These are phyloP conservation scores for Schlechtendalia chinensis DNA, from an alignment of 1,140 invertebrate genomes.

Conservation along the genomic window DNA sequence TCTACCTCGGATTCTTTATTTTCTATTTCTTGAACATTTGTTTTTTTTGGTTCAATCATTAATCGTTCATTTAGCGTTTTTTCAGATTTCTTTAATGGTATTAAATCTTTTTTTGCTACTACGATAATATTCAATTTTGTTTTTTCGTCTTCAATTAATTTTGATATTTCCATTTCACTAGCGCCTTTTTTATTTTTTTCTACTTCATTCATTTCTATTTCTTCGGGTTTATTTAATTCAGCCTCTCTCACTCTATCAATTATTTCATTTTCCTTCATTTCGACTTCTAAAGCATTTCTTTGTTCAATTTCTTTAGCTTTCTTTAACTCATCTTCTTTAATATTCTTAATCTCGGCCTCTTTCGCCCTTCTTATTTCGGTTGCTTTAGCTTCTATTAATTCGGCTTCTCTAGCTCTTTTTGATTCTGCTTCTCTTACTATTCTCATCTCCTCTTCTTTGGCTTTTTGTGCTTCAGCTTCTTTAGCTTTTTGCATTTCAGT, in stretches of 20 bases:
- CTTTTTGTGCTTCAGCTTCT: background rate
- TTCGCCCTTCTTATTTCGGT: background rate
- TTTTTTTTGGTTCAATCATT: background rate
- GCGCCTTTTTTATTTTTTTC: background rate
- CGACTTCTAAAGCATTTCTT: background rate
- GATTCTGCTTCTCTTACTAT: background rate
- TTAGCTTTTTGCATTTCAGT: background rate
- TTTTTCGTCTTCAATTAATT: background rate
- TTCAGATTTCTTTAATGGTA: background rate
- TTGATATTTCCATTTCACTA: background rate
- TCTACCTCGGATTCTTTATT: background rate
- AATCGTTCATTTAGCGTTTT: background rate
- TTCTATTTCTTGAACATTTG: background rate
- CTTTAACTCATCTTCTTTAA: background rate
- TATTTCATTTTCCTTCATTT: too few species aligned
- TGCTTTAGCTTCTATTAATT: background rate
- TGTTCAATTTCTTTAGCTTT: background rate
- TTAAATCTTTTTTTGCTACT: background rate
- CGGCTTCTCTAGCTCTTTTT: background rate
- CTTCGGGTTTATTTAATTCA: background rate
- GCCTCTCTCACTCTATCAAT: background rate
- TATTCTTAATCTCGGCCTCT: background rate
- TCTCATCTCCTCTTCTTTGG: background rate
- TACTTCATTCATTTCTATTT: background rate
- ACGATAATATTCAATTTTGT: background rate